These are phyloP conservation scores for Microcebus murinus DNA, from an alignment of 2,113 vertebrate species.

Conservation along the genomic window DNA sequence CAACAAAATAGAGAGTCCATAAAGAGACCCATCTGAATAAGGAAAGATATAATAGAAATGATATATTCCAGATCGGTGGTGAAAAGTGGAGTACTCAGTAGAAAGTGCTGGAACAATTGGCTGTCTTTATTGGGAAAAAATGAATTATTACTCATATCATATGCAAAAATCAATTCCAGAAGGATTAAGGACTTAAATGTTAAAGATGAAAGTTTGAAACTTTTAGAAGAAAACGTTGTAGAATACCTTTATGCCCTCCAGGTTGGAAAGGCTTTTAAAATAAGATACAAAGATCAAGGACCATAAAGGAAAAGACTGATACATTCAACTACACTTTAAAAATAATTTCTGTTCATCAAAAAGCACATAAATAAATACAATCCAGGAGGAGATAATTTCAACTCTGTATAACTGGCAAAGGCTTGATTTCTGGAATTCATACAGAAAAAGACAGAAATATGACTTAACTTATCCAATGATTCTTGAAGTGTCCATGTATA, in stretches of 20 bases:
- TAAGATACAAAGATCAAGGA: background rate
- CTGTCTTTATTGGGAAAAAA: background rate
- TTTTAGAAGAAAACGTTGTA: conserved; percentile 14
- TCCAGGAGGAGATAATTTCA: background rate
- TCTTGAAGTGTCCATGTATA: background rate
- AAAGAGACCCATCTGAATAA: background rate
- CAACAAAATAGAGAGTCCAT: background rate
- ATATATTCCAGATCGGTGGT: background rate
- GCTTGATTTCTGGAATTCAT: background rate
- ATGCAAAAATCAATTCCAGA: background rate
- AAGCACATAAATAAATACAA: background rate
- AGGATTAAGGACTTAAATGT: background rate
- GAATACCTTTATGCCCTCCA: background rate
- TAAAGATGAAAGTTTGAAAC: conserved; percentile 37
- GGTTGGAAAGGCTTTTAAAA: background rate
- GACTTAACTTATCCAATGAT: background rate
- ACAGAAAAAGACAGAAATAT: background rate
- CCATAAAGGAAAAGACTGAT: background rate
- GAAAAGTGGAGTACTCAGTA: background rate
- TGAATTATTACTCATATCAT: background rate
- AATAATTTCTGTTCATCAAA: background rate
- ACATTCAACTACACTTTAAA: background rate
- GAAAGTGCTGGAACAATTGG: background rate
- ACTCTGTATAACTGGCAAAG: background rate
- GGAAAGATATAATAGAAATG: background rate